Evolutionary conservation across 2,888 invertebrate genomes (phyloP).

Genomic region (Xylota sylvarum): DNA sequence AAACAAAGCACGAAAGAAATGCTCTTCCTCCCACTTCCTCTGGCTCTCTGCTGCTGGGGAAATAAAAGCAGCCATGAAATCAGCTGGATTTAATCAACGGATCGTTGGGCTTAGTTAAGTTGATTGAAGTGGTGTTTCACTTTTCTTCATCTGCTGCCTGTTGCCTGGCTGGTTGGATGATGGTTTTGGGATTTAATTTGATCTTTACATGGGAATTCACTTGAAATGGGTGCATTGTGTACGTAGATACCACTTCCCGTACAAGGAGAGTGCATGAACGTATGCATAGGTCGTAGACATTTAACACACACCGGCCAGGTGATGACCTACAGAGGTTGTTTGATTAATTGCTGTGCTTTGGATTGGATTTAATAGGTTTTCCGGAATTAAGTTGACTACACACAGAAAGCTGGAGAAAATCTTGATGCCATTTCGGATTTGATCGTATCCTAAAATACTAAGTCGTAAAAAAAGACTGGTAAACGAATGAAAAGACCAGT

Average conservation of each 20-base stretch:
- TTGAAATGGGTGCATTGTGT: slow-evolving; percentile 49
- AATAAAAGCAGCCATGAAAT: slow-evolving; percentile 33
- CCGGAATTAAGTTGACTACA: not conserved
- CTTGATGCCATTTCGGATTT: not conserved
- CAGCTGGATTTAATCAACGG: slow-evolving; percentile 74
- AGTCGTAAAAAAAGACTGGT: not conserved
- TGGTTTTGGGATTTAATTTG: slow-evolving; percentile 66
- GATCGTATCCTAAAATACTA: not conserved
- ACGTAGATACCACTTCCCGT: slow-evolving; percentile 57
- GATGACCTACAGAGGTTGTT: slow-evolving; percentile 56
- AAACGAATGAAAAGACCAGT: too few relatives aligned
- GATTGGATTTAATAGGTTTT: not conserved
- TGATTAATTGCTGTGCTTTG: slow-evolving; percentile 29
- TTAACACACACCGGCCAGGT: slow-evolving; percentile 1
- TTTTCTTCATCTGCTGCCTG: slow-evolving; percentile 59
- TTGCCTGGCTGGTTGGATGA: too few relatives aligned
- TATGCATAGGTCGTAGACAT: slow-evolving; percentile 59
- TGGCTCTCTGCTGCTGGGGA: slow-evolving; percentile 5
- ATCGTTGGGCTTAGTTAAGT: slow-evolving; percentile 68
- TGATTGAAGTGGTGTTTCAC: slow-evolving; percentile 73
- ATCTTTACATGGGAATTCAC: slow-evolving; percentile 48
- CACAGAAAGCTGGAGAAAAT: not conserved
- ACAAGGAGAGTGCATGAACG: slow-evolving; percentile 43
- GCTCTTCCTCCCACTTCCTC: slow-evolving; percentile 9
- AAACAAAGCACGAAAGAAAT: slow-evolving; percentile 70